Evolutionary conservation across 2,888 invertebrate species (phyloP), one percentile per base, ranked within the genome.

Genomic region (Pammene fasciana): DNA sequence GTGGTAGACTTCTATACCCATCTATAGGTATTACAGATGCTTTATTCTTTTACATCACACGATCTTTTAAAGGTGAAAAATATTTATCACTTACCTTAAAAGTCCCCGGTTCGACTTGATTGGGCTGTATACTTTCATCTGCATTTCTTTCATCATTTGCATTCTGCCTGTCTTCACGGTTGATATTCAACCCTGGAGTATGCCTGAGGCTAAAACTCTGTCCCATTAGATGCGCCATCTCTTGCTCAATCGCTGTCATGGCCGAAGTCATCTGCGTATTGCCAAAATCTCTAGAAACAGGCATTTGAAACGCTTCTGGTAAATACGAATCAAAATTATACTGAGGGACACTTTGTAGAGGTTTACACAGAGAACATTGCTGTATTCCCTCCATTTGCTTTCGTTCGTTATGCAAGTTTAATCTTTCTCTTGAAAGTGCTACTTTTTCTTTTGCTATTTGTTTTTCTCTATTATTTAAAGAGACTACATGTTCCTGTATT

Each of bases 371-470:
- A 1, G 92, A 92, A 72, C 92, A 92, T 68, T 89, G 88, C 55
- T 86, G 87, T 73, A 81, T 82, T 61, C 79, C 79, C 61, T 92
- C 92, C 43, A 93, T 86, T 75, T 93, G 89, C 75, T 92, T 94
- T 68, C 89, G 86, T 68, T 93, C 90, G 56, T 93, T 93, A 72
- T 94, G 94, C 36, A 94, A 80, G 67, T 86, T 87, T 65, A 94
- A 75, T 74, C 94, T 87, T 78, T 95, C 94, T 75, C 94, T 93
- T 0, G 94, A 94, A 10, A 94, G 76, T 3, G 89, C 85, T 0
- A 94, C 92, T 80, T 95, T 94, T 75, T 95, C 94, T 79, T 90
- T 94, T 0, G 94, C 94, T 46, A 95, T 89, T 74, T 94, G 94
- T 75, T 94, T 94, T 73, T 95, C 94, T 75, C 94, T 89, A 11